Evolutionary conservation across 2,888 invertebrate genomes (phyloP), one percentile per base, ranked within the genome.

Genomic region (Myopa tessellatipennis): DNA sequence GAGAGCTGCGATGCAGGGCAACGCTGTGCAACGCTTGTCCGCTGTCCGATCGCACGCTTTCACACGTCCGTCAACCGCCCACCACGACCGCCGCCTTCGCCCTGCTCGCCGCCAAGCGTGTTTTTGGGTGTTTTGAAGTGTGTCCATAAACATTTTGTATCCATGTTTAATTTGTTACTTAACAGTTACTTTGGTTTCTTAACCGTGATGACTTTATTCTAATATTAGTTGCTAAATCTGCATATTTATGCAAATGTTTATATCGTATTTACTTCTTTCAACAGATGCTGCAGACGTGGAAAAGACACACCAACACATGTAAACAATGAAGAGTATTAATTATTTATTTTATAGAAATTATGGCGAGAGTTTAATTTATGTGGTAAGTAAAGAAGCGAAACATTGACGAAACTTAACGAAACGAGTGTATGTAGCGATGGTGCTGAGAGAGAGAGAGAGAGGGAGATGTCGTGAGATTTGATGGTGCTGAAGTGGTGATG

Each of bases 311-410:
- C 78, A 71, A 74, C 80, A 76, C 80, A 80, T 78, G 80, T 80
- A 77, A 81, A 83, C 81, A 82, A 83, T 83, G 83, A 83, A 79
- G 84, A 87, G 87, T 87, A 86, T 86, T 87, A 87, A 82, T 79
- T 77, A 83, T 84, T 84, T 82, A 82, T 82, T 83, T 82, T 82
- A 82, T 85, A 86, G 86, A 84, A 84, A 80, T 84, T 84, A 83
- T 83, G 83, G 81, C 81, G 81, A 84, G 79, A 83, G 83, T 81
- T 83, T 83, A 82, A 84, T 83, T 83, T 84, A 84, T 87, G 87
- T 87, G 87, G 87, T 87, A 79, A 87, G 87, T 86, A 79, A 65
- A n/a, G 65, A 36, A 45, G 50, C 16, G 10, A 8, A 61, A 63
- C 14, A 50, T n/a, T 38, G 18, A 18, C 26, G 45, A 61, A 45